These are phyloP conservation scores for Drosophila rhopaloa DNA, from an alignment of 1,140 invertebrate species.

Conservation along the genomic window DNA sequence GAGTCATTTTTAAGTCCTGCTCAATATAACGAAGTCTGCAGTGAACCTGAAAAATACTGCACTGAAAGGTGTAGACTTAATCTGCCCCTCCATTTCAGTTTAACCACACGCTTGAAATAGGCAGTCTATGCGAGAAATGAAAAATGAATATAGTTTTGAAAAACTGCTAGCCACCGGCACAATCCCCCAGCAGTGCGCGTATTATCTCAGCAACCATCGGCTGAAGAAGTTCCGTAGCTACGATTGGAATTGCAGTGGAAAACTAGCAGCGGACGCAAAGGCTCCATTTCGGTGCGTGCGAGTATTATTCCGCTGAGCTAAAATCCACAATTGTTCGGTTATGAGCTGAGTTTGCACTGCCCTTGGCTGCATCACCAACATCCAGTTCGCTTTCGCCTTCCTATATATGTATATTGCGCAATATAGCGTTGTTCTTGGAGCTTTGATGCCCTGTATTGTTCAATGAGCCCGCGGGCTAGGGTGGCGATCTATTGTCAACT, in stretches of 20 bases:
- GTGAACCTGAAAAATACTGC: not conserved
- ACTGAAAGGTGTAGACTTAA: not conserved
- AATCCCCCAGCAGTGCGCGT: conserved; percentile 5
- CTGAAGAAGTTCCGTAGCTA: not conserved
- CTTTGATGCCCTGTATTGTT: conserved; percentile 64
- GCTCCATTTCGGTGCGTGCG: not conserved
- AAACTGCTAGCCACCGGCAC: conserved; percentile 4
- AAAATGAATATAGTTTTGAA: conserved; percentile 38
- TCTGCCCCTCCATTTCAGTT: not conserved
- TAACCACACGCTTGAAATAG: not conserved
- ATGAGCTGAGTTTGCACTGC: conserved; percentile 28
- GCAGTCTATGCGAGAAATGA: conserved; percentile 6
- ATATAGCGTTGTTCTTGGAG: conserved; percentile 26
- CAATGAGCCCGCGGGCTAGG: conserved; percentile 33
- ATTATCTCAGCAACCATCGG: conserved; percentile 13
- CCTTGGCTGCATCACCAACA: conserved; percentile 57
- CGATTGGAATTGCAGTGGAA: conserved; percentile 21
- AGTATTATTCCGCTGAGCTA: conserved; percentile 27
- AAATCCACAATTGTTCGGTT: conserved; percentile 29
- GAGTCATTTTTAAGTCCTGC: not conserved
- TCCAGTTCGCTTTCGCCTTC: conserved; percentile 29
- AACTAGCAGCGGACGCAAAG: conserved; percentile 8
- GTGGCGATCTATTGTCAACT: conserved; percentile 54
- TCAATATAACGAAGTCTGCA: not conserved
- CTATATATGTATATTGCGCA: conserved; percentile 9